Conservation (phyloP, 2,888 invertebrate genomes). For the Acheta domesticus region DNA sequence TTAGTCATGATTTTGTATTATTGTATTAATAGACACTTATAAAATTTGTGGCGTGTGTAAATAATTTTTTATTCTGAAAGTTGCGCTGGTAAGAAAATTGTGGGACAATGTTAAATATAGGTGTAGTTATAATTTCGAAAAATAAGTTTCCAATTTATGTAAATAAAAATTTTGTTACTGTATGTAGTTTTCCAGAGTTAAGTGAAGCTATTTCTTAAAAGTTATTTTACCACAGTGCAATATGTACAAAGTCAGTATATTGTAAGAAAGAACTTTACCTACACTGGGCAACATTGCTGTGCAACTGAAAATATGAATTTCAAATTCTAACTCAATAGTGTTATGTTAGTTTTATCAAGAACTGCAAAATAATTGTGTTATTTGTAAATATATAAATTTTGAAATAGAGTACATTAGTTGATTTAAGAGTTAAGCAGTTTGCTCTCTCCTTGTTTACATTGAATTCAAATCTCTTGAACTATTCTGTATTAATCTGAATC, state of each 20-base stretch:
- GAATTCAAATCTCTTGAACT: too few species aligned
- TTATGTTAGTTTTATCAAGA: too few species aligned
- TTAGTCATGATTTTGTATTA: slow-evolving; percentile 9
- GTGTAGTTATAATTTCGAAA: not conserved
- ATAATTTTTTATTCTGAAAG: not conserved
- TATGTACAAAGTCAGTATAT: slow-evolving; percentile 32
- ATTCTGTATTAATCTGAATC: too few species aligned
- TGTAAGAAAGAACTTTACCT: too few species aligned
- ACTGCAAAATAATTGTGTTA: too few species aligned
- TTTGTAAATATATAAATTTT: too few species aligned
- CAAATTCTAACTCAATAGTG: too few species aligned
- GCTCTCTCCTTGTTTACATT: too few species aligned
- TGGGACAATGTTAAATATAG: not conserved
- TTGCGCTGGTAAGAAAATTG: not conserved
- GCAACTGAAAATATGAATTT: too few species aligned
- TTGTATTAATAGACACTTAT: not conserved
- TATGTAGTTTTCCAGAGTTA: not conserved
- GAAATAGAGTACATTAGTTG: too few species aligned
- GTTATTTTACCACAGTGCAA: slow-evolving; percentile 28
- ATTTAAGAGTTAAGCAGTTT: too few species aligned
- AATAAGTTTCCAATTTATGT: not conserved
- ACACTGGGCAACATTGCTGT: too few species aligned
- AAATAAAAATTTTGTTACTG: not conserved
- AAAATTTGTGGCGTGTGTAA: not conserved
- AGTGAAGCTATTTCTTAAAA: slow-evolving; percentile 21